Conservation (phyloP, 2,888 invertebrate species). For the Lottia scabra region DNA sequence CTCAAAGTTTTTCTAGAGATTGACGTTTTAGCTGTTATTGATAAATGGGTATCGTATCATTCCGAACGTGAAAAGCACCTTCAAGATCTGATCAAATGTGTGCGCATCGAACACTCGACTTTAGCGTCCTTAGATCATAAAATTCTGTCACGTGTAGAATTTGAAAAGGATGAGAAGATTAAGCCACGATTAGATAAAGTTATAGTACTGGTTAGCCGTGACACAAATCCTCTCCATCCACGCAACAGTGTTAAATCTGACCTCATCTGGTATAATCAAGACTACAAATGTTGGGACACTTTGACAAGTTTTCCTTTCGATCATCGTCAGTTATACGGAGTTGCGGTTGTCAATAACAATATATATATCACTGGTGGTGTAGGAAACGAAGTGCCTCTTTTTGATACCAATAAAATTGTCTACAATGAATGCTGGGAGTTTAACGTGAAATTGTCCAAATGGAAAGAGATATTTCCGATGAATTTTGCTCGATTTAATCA, state of each 20-base stretch:
- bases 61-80: not conserved
- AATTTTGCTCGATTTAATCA: slow-evolving; percentile 26
- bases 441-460: slow-evolving; percentile 11
- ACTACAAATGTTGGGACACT: slow-evolving; percentile 14
- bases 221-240: slow-evolving; percentile 13
- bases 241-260: not conserved
- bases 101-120: not conserved
- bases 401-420: slow-evolving; percentile 14
- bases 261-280: slow-evolving; percentile 20
- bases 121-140: not conserved
- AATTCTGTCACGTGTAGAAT: not conserved
- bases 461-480: slow-evolving; percentile 19
- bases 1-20: slow-evolving; percentile 17
- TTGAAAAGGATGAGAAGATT: not conserved
- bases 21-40: slow-evolving; percentile 8
- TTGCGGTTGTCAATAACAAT: slow-evolving; percentile 13
- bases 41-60: slow-evolving; percentile 15
- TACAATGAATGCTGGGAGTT: slow-evolving; percentile 21
- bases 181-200: slow-evolving; percentile 13
- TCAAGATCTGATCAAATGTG: slow-evolving; percentile 11
- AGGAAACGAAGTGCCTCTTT: slow-evolving; percentile 8
- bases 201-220: slow-evolving; percentile 23
- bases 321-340: slow-evolving; percentile 16
- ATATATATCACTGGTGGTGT: slow-evolving; percentile 27
- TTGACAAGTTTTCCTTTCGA: slow-evolving; percentile 23